A percentile compares a stretch with the other conserved stretches of the same genome.
These are phyloP conservation scores for Anthrax anthrax DNA, from an alignment of 2,888 invertebrate genomes.

Conservation along the genomic window DNA sequence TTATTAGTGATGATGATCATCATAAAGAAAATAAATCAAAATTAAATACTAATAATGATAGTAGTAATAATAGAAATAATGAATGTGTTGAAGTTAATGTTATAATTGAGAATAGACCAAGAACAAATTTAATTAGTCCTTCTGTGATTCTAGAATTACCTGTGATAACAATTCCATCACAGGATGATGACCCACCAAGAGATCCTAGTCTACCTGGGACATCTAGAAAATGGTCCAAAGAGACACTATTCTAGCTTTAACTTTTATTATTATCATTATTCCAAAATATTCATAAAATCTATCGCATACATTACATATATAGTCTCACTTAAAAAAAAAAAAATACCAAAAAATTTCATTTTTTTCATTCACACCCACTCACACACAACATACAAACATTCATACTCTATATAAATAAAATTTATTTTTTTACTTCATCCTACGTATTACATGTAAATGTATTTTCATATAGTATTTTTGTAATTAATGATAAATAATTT, in stretches of 20 bases:
- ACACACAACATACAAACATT: too few relatives aligned
- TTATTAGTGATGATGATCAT: neutral
- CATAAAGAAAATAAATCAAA: constrained; percentile 7
- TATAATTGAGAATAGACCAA: constrained; percentile 13
- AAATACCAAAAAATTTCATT: too few relatives aligned
- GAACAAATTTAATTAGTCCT: constrained; percentile 12
- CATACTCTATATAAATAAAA: too few relatives aligned
- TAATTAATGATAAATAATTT: too few relatives aligned
- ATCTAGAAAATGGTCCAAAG: constrained; percentile 49
- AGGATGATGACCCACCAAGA: constrained; percentile 14
- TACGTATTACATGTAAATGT: too few relatives aligned
- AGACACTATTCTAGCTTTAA: constrained; percentile 57
- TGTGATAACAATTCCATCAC: constrained; percentile 29
- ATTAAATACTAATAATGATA: constrained; percentile 4
- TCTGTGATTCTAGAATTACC: constrained; percentile 34
- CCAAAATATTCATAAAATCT: too few relatives aligned
- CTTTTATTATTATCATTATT: too few relatives aligned
- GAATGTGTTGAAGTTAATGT: constrained; percentile 11
- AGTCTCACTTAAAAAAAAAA: too few relatives aligned
- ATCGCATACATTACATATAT: too few relatives aligned
- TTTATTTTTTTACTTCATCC: too few relatives aligned
- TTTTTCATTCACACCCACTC: too few relatives aligned
- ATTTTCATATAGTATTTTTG: too few relatives aligned
- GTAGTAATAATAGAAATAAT: constrained; percentile 10
- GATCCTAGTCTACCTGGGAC: constrained; percentile 33